Evolutionary conservation across 2,797 vertebrate species (phyloP).

Genomic region (Mus minutoides): DNA sequence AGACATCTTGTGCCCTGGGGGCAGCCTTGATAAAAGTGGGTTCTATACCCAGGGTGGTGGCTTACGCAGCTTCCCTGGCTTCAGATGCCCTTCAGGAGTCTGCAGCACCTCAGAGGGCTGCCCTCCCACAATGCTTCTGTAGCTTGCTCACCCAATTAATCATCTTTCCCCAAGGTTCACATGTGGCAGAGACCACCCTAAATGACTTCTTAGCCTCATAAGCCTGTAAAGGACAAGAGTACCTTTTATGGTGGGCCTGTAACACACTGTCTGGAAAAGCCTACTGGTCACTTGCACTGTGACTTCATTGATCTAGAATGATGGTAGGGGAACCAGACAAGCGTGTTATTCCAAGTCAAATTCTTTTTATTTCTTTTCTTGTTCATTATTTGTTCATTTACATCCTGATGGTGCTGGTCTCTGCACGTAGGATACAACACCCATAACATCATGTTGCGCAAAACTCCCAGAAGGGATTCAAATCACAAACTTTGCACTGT

Average conservation of each 20-base stretch:
- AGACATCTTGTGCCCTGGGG: neutral
- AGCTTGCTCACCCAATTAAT: neutral
- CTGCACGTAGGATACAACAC: neutral
- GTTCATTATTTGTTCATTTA: neutral
- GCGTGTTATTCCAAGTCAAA: neutral
- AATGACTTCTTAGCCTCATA: neutral
- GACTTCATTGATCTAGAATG: rapidly evolving
- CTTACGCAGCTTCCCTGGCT: rapidly evolving
- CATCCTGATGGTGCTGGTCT: neutral
- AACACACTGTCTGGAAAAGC: no score
- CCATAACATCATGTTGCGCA: neutral
- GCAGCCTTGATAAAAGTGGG: rapidly evolving
- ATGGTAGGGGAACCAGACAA: neutral
- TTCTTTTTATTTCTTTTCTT: neutral
- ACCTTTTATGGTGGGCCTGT: rapidly evolving
- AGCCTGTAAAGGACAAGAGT: rapidly evolving
- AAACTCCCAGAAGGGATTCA: neutral
- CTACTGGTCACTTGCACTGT: rapidly evolving
- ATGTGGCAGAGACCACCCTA: rapidly evolving
- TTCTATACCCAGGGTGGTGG: rapidly evolving
- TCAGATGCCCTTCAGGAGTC: neutral
- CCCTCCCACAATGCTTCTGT: neutral
- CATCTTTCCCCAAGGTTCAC: neutral
- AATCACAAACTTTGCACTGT: neutral
- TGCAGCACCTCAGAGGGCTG: neutral